Conservation (phyloP, 2,797 vertebrate species). For the Microcaecilia unicolor region DNA sequence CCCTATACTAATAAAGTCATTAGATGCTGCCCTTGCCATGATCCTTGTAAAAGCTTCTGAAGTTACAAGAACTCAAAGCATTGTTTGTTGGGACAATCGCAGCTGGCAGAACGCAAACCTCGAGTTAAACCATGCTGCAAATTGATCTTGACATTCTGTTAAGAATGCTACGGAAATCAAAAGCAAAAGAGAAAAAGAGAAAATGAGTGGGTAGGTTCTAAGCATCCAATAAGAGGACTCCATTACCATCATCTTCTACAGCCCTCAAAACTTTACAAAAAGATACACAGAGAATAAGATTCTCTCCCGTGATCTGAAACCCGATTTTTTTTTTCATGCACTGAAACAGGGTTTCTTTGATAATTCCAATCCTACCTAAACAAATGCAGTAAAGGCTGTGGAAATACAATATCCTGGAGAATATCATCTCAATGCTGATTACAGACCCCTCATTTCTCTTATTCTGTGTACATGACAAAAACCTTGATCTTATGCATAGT, state of each 20-base stretch:
- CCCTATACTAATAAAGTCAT: slow-evolving; percentile 82
- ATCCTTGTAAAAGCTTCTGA: slow-evolving; percentile 69
- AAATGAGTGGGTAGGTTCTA: slow-evolving; percentile 67
- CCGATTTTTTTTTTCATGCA: slow-evolving; percentile 74
- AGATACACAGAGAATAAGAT: slow-evolving; percentile 51
- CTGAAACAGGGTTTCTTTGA: too few species aligned
- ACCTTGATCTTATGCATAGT: too few species aligned
- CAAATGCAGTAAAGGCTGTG: too few species aligned
- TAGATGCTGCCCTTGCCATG: slow-evolving; percentile 74
- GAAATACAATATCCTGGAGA: too few species aligned
- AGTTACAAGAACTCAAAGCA: slow-evolving; percentile 72
- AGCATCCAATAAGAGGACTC: slow-evolving; percentile 66
- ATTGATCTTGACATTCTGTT: slow-evolving; percentile 76
- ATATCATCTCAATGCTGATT: too few species aligned
- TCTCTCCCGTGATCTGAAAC: slow-evolving; percentile 62
- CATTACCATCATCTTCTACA: slow-evolving; percentile 57
- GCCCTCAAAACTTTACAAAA: too few species aligned
- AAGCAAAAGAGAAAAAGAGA: slow-evolving; percentile 70
- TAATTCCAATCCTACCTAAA: too few species aligned
- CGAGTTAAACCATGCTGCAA: slow-evolving; percentile 76
- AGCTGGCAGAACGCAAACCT: slow-evolving; percentile 68
- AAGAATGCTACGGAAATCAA: slow-evolving; percentile 70
- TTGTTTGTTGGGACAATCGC: slow-evolving; percentile 64
- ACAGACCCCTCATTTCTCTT: too few species aligned
- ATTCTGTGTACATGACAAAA: too few species aligned